phyloP scores from a whole-genome alignment of 2,797 vertebrate species.

The Sebastes itinus region DNA sequence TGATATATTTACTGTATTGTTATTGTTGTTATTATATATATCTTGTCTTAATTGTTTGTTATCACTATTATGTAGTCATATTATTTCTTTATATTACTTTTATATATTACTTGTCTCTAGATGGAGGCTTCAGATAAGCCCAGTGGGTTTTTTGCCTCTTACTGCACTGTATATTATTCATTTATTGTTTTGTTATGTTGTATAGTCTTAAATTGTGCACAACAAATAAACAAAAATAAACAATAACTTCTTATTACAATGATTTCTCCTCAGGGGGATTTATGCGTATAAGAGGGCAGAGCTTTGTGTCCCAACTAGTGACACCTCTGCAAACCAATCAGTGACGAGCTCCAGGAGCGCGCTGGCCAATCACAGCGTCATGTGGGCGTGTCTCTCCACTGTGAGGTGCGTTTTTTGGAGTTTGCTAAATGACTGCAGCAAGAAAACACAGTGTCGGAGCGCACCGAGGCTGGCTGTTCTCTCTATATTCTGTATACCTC shows the following conservation, averaged over 20 bases:
- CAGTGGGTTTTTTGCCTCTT: no score
- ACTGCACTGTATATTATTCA: no score
- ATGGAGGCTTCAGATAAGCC: no score
- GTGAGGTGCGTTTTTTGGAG: slow-evolving; percentile 83
- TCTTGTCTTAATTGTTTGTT: no score
- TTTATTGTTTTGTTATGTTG: no score
- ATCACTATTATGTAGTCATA: no score
- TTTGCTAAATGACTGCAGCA: slow-evolving; percentile 99
- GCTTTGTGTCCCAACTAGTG: slow-evolving; percentile 18
- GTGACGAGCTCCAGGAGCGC: background rate
- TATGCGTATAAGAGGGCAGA: slow-evolving; percentile 10
- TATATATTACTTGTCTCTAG: no score
- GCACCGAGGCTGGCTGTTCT: slow-evolving; percentile 69
- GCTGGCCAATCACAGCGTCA: slow-evolving; percentile 69
- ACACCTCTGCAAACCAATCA: slow-evolving; percentile 70
- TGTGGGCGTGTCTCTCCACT: slow-evolving; percentile 77
- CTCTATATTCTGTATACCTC: background rate
- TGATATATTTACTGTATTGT: no score
- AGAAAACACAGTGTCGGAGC: slow-evolving; percentile 84
- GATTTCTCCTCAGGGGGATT: background rate
- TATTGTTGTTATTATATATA: no score
- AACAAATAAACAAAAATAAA: no score
- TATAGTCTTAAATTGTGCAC: no score
- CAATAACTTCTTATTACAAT: slow-evolving; percentile 20
- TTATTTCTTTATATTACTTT: no score